These are phyloP conservation scores for Microplitis manilae DNA, from an alignment of 2,888 invertebrate genomes.

Conservation along the genomic window DNA sequence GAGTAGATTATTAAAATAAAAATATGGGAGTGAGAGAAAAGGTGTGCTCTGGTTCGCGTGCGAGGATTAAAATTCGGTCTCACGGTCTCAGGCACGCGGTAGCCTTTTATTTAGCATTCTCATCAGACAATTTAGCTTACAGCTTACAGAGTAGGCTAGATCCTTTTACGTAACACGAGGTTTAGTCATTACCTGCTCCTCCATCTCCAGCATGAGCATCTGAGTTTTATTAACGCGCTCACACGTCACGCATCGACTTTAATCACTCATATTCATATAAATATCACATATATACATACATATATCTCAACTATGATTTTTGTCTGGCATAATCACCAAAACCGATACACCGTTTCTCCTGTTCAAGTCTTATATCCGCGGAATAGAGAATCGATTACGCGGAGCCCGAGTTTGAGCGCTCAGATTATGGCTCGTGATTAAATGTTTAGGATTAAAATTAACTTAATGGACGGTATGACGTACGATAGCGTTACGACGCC, in stretches of 20 bases:
- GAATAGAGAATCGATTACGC: conserved; percentile 39
- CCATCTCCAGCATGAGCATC: not conserved
- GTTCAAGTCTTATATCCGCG: conserved; percentile 23
- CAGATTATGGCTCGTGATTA: conserved; percentile 40
- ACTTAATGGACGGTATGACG: conserved; percentile 43
- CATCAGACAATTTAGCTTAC: conserved; percentile 55
- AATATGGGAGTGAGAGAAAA: conserved; percentile 18
- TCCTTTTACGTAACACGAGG: conserved; percentile 64
- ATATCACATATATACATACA: too few relatives aligned
- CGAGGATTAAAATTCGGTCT: conserved; percentile 61
- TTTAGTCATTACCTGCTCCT: conserved; percentile 51
- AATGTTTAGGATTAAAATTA: conserved; percentile 15
- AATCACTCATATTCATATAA: conserved; percentile 17
- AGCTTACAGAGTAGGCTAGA: conserved; percentile 38
- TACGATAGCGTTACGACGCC: conserved; percentile 48
- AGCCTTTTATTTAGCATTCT: conserved; percentile 58
- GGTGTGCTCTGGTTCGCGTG: conserved; percentile 56
- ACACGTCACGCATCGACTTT: conserved; percentile 41
- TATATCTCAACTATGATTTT: too few relatives aligned
- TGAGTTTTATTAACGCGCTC: conserved; percentile 19
- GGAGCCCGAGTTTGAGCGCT: not conserved
- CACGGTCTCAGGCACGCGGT: conserved; percentile 55
- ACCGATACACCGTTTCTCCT: conserved; percentile 30
- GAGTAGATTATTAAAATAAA: conserved; percentile 14
- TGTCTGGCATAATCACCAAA: too few relatives aligned